A percentile compares a stretch with the other conserved stretches of the same genome.
These are phyloP conservation scores for Palaemon carinicauda DNA, from an alignment of 1,140 invertebrate species.

Conservation along the genomic window DNA sequence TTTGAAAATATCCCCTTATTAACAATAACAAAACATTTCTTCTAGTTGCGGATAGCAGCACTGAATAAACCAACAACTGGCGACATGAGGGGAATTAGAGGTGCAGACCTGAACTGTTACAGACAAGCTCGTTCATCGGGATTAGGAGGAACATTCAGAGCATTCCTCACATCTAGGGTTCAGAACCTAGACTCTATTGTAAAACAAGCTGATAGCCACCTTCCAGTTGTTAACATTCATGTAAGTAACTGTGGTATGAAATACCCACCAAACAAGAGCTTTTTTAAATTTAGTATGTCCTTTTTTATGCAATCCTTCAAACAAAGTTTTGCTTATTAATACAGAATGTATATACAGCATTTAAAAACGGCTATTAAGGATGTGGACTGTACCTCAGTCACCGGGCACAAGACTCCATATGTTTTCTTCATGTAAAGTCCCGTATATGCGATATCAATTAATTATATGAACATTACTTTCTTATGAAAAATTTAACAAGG, in stretches of 20 bases:
- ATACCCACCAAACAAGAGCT: neutral
- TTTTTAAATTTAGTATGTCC: too few species aligned
- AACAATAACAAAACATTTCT: neutral
- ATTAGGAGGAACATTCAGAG: conserved; percentile 88
- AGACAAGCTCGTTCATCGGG: conserved; percentile 85
- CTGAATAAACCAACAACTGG: conserved; percentile 90
- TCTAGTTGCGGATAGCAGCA: conserved; percentile 89
- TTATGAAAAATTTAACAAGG: too few species aligned
- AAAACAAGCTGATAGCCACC: conserved; percentile 80
- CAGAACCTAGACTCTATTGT: conserved; percentile 95
- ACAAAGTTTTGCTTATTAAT: too few species aligned
- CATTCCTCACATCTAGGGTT: conserved; percentile 86
- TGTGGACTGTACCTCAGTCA: too few species aligned
- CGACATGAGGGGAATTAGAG: conserved; percentile 88
- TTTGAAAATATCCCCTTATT: too few species aligned
- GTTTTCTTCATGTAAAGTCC: too few species aligned
- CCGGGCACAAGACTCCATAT: too few species aligned
- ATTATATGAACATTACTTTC: too few species aligned
- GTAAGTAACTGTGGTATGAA: conserved; percentile 63
- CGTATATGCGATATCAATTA: too few species aligned
- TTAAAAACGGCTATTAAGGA: too few species aligned
- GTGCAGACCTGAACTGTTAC: conserved; percentile 94
- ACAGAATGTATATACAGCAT: too few species aligned
- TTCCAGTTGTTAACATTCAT: conserved; percentile 91
- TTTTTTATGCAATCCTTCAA: too few species aligned